Percentiles rank a stretch among this genome's conserved stretches.
Evolutionary conservation across 2,888 invertebrate species (phyloP).

Genomic region (Hydrotaea cyrtoneurina): DNA sequence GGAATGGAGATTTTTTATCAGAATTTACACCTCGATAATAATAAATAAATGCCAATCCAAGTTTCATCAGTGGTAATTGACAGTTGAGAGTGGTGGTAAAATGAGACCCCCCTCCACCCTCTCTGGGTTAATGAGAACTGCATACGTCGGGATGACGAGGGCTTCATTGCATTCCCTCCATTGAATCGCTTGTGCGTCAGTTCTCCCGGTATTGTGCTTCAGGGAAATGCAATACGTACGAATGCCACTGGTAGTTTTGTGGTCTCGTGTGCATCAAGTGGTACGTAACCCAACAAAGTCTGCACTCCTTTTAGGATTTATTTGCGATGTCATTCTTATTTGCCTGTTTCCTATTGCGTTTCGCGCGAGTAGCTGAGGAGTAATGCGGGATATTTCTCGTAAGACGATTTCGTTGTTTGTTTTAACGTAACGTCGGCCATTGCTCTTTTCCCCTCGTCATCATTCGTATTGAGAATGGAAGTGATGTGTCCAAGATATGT

Average conservation of each 20-base stretch:
- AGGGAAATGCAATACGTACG: background rate
- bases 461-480: no score
- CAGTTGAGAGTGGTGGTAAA: no score
- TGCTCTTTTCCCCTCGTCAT: background rate
- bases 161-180: background rate
- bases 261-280: background rate
- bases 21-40: no score
- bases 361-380: background rate
- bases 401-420: conserved; percentile 66
- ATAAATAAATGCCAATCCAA: no score
- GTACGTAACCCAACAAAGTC: background rate
- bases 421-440: background rate
- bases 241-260: background rate
- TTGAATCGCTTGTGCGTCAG: no score
- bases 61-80: no score
- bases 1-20: no score
- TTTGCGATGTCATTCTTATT: conserved; percentile 69
- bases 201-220: no score
- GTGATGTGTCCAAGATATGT: no score
- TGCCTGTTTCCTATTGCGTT: conserved; percentile 46
- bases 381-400: background rate
- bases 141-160: background rate
- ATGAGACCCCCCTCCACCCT: background rate
- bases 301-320: background rate
- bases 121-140: background rate